These are phyloP conservation scores for Lucilia cuprina DNA, from an alignment of 1,140 invertebrate species.

Conservation along the genomic window DNA sequence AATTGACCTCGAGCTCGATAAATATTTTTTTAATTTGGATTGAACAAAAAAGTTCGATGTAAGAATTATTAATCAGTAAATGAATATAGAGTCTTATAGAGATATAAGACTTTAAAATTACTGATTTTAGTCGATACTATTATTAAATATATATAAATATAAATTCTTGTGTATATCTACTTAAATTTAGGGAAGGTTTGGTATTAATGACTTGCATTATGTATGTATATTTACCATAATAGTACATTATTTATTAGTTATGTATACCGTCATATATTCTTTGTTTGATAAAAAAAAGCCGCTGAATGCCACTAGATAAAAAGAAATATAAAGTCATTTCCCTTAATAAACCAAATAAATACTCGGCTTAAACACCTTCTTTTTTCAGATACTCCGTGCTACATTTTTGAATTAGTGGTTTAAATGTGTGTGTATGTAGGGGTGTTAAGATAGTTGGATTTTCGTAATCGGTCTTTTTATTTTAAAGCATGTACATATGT, in stretches of 20 bases:
- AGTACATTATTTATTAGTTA: background rate
- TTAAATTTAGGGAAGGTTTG: background rate
- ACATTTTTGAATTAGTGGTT: background rate
- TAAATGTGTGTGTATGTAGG: background rate
- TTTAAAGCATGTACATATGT: background rate
- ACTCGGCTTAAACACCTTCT: background rate
- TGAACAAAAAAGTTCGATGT: no score
- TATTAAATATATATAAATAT: background rate
- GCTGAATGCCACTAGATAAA: background rate
- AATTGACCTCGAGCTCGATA: no score
- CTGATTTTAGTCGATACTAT: no score
- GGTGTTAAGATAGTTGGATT: no score
- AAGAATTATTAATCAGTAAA: no score
- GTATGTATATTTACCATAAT: background rate
- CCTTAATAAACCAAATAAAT: background rate
- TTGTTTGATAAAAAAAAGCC: slow-evolving; percentile 17
- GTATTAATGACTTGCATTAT: slow-evolving; percentile 11
- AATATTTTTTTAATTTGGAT: no score
- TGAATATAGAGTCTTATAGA: no score
- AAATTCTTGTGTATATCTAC: no score
- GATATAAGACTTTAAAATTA: no score
- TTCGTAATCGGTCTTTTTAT: background rate
- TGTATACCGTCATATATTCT: background rate
- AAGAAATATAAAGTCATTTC: slow-evolving; percentile 1
- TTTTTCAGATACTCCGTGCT: background rate